phyloP scores from a whole-genome alignment of 1,140 invertebrate species.

The Parasteatoda tepidariorum region DNA sequence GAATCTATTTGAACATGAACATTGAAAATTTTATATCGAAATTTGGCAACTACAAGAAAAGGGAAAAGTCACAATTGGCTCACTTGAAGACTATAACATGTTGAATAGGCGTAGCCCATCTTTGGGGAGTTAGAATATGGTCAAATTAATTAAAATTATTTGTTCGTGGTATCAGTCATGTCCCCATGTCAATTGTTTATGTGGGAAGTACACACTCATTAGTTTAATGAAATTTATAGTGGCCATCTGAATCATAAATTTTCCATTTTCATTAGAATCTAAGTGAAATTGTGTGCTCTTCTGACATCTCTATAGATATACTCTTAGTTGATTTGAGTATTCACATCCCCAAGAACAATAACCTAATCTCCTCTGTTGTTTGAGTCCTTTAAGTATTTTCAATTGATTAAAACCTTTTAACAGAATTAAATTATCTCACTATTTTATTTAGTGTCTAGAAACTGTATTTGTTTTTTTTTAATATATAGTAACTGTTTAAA shows the following conservation, averaged over 20 bases:
- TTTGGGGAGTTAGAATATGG: background rate
- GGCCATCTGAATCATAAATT: background rate
- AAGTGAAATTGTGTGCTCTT: background rate
- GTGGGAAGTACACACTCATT: background rate
- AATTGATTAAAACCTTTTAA: too few relatives aligned
- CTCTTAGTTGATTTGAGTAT: background rate
- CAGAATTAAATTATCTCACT: too few relatives aligned
- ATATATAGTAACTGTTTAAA: too few relatives aligned
- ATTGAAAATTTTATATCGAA: background rate
- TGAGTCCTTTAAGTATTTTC: too few relatives aligned
- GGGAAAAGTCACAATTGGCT: background rate
- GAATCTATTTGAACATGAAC: background rate
- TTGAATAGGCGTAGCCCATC: background rate
- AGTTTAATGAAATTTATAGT: background rate
- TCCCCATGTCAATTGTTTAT: background rate
- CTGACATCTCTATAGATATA: background rate
- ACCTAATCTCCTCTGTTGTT: background rate
- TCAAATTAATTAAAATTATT: background rate
- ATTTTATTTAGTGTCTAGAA: background rate
- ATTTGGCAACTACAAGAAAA: background rate
- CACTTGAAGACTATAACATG: background rate
- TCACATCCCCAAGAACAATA: background rate
- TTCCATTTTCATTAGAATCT: background rate
- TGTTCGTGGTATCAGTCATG: background rate
- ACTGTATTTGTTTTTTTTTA: background rate